Percentiles rank a stretch among this genome's conserved stretches.
phyloP scores from a whole-genome alignment of 2,888 invertebrate genomes.

The Drosophila bunnanda region DNA sequence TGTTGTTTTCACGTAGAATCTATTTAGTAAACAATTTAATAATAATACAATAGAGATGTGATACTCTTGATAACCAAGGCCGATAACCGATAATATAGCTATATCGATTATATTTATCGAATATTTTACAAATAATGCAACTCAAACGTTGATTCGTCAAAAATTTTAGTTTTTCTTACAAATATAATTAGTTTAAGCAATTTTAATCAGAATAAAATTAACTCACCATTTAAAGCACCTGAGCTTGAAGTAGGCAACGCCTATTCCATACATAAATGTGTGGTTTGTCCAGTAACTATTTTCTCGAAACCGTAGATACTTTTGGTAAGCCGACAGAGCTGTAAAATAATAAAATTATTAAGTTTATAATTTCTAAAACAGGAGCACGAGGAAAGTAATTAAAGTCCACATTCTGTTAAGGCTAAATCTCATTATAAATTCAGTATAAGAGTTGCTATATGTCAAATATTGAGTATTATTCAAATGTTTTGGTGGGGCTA shows the following conservation, averaged over 20 bases:
- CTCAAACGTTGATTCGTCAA: not conserved
- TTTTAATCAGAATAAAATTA: not conserved
- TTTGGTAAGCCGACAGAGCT: constrained; percentile 99
- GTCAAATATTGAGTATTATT: not conserved
- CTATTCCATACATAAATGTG: constrained; percentile 96
- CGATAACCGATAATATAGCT: constrained; percentile 9
- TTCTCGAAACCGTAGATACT: constrained; percentile 91
- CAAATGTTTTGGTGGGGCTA: not conserved
- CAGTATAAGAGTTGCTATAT: not conserved
- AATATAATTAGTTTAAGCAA: not conserved
- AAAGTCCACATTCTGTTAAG: not conserved
- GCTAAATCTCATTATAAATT: not conserved
- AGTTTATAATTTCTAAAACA: not conserved
- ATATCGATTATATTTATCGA: constrained; percentile 7
- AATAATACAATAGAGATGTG: constrained; percentile 36
- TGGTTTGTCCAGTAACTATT: constrained; percentile 93
- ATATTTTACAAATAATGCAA: not conserved
- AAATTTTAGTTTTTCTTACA: not conserved
- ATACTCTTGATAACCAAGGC: constrained; percentile 2
- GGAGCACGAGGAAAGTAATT: not conserved
- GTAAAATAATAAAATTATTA: constrained; percentile 68
- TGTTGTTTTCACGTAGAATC: constrained; percentile 37
- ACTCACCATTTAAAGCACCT: constrained; percentile 98
- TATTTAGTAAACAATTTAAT: constrained; percentile 42
- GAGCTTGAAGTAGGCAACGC: constrained; percentile 98